Conservation (phyloP, 2,113 vertebrate species). For the Sorex fumeus region DNA sequence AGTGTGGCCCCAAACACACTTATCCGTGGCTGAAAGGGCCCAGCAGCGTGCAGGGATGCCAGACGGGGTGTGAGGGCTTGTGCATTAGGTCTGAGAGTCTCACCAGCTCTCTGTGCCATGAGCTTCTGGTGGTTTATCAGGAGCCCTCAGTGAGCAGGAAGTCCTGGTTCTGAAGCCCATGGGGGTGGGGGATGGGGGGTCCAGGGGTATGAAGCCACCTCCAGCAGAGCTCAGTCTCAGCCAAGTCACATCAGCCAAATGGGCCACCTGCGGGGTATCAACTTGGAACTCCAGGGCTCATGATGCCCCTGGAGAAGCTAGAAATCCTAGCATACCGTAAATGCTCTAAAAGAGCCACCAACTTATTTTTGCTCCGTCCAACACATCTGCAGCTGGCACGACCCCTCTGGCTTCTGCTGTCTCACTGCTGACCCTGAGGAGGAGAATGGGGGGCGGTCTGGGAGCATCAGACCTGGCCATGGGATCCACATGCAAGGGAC, state of each 20-base stretch:
- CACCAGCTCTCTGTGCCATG: no score
- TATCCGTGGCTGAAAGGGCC: no score
- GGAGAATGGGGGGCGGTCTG: not conserved
- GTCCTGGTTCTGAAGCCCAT: not conserved
- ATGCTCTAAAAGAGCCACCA: not conserved
- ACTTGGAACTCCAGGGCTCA: not conserved
- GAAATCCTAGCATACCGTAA: slow-evolving; percentile 2
- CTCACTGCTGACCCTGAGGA: not conserved
- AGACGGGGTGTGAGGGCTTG: no score
- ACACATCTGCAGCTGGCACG: not conserved
- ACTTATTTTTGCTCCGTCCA: no score
- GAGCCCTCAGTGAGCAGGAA: no score
- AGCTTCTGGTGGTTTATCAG: no score
- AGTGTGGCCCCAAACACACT: no score
- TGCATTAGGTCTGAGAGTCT: no score
- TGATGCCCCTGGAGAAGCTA: slow-evolving; percentile 3
- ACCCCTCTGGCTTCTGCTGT: not conserved
- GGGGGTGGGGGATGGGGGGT: no score
- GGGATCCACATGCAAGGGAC: no score
- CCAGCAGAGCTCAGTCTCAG: no score
- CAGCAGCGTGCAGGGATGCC: not conserved
- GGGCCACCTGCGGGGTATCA: rapidly evolving
- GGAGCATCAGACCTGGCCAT: not conserved
- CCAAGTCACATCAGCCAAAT: no score
- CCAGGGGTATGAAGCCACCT: not conserved